Evolutionary conservation across 1,140 invertebrate species (phyloP).

Genomic region (Pissodes strobi): DNA sequence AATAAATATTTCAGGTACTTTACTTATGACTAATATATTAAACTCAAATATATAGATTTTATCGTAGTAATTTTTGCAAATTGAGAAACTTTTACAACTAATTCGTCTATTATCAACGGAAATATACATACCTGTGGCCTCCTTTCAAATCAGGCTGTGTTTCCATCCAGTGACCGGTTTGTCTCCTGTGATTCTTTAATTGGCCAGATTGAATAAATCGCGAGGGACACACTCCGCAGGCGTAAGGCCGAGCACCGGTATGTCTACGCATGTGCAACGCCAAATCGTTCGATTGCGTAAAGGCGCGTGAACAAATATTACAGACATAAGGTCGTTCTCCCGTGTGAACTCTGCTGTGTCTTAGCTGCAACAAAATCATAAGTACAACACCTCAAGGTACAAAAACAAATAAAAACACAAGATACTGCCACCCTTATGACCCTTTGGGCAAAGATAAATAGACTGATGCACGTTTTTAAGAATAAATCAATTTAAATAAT

Average conservation of each 20-base stretch:
- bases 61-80: too few relatives aligned
- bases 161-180: constrained; percentile 55
- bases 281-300: constrained; percentile 58
- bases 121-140: constrained; percentile 44
- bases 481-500: background rate
- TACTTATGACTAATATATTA: too few relatives aligned
- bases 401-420: too few relatives aligned
- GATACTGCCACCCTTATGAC: too few relatives aligned
- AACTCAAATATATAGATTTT: too few relatives aligned
- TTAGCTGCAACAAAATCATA: constrained; percentile 46
- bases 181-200: constrained; percentile 51
- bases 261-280: constrained; percentile 55
- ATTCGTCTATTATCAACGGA: too few relatives aligned
- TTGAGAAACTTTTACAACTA: too few relatives aligned
- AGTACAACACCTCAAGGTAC: background rate
- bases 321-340: constrained; percentile 59
- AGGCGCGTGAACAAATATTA: constrained; percentile 55
- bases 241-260: constrained; percentile 53
- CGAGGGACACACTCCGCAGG: constrained; percentile 53
- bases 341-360: constrained; percentile 55
- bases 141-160: constrained; percentile 54
- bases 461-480: too few relatives aligned
- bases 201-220: constrained; percentile 56
- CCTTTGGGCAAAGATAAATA: too few relatives aligned
- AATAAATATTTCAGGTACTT: too few relatives aligned